Evolutionary conservation across 2,797 vertebrate species (phyloP).

Genomic region (Chelonia mydas): DNA sequence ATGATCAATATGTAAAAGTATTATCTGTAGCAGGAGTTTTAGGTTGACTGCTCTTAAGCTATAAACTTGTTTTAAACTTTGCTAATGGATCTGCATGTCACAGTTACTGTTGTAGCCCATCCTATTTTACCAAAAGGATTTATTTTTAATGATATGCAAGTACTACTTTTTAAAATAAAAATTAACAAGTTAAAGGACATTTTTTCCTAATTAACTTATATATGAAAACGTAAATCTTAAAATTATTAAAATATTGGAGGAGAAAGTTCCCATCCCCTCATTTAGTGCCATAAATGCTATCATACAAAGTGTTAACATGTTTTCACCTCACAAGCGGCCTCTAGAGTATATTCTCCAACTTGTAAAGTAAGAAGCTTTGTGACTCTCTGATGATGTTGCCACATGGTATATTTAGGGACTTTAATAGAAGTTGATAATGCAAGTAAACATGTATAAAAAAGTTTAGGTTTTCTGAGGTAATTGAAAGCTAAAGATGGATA

Average conservation of each 20-base stretch:
- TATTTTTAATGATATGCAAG: not conserved
- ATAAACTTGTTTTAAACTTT: not conserved
- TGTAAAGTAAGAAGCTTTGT: not conserved
- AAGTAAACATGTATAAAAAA: not conserved
- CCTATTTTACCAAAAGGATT: not conserved
- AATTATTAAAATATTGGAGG: fast-evolving
- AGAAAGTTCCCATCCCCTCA: not conserved
- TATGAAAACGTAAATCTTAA: too few relatives aligned
- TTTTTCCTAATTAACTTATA: not conserved
- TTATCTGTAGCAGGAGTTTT: not conserved
- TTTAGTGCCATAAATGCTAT: not conserved
- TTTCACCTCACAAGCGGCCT: not conserved
- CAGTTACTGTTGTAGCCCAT: not conserved
- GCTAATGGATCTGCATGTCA: not conserved
- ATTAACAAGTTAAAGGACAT: not conserved
- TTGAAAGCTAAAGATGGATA: not conserved
- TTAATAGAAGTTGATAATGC: not conserved
- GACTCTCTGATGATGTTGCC: not conserved
- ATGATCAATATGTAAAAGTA: not conserved
- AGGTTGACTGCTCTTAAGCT: not conserved
- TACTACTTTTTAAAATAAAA: not conserved
- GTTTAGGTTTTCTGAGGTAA: not conserved
- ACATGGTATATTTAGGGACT: not conserved
- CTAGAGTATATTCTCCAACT: not conserved
- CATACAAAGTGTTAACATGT: not conserved